Conservation (phyloP, 2,113 vertebrate species). For the Australoheros scitulus region DNA sequence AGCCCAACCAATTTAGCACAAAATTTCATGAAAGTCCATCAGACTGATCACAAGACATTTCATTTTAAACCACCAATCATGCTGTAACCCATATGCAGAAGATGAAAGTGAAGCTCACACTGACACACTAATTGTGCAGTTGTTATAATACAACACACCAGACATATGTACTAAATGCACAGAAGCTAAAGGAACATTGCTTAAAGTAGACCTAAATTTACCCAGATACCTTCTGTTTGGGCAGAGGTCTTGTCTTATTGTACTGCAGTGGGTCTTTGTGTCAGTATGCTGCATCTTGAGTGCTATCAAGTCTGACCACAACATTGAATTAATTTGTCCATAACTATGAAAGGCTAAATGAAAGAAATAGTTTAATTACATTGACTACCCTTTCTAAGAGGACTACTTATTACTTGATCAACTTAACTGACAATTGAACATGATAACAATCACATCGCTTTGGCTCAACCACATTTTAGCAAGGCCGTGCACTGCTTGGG, state of each 20-base stretch:
- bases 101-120: no score
- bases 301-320: background rate
- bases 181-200: no score
- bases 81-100: no score
- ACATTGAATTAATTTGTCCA: background rate
- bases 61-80: background rate
- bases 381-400: background rate
- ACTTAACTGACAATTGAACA: no score
- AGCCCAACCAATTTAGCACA: background rate
- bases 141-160: no score
- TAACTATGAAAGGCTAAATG: background rate
- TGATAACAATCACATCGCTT: background rate
- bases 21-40: background rate
- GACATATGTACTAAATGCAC: no score
- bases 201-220: no score
- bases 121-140: no score
- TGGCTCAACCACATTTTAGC: background rate
- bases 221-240: no score
- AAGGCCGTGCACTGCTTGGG: background rate
- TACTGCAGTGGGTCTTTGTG: no score
- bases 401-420: background rate
- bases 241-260: no score
- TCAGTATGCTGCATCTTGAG: background rate
- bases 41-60: rapidly evolving
- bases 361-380: background rate